Base-by-base conservation (phyloP, 2,113 vertebrate genomes). In the Pipra filicauda region DNA sequence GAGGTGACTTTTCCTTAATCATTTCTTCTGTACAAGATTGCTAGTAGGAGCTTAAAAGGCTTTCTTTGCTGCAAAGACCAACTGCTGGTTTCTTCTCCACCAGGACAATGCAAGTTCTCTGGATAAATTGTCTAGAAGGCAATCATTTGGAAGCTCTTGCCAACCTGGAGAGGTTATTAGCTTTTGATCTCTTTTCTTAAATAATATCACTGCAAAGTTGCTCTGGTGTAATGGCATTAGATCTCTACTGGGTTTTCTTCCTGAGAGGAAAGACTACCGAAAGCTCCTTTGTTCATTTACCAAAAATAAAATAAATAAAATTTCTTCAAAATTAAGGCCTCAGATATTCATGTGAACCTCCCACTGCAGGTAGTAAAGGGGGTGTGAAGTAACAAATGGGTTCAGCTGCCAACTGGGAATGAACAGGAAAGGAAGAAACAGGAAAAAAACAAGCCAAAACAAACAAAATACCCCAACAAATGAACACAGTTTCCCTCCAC, bases 51-150 rank as follows among this genome's bases (percentile, higher is more conserved):
- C 54, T 88, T 94, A 96, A 74, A 96, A 77, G 55, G 31, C 23
- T 88, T 97, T 95, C 79, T 92, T 95, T 90, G n/a, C 52, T 97
- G 93, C 52, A 94, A 82, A 96, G 95, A 96, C 86, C n/a, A 62
- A 91, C 93, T 97, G 70, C 89, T 93, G 75, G 82, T 72, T 96
- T 66, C 84, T 94, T 79, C 82, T 81, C 62, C 65, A 92, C 33
- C 30, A 97, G 78, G 67, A 96, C 82, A 97, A 94, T 62, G 88
- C 76, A 49, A 96, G 91, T 78, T 95, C 78, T 85, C 78, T 89
- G 74, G 90, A 77, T 93, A 88, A 97, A 97, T 95, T 94, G 66
- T 96, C 95, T 94, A 94, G 89, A 96, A 96, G 82, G 92, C 61
- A 96, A 93, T 93, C n/a, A 83, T 96, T 96, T 91, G 85, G 87